Percentiles rank a stretch among this genome's conserved stretches.
Conservation (phyloP, 2,888 invertebrate species). For the Phragmatobia fuliginosa region DNA sequence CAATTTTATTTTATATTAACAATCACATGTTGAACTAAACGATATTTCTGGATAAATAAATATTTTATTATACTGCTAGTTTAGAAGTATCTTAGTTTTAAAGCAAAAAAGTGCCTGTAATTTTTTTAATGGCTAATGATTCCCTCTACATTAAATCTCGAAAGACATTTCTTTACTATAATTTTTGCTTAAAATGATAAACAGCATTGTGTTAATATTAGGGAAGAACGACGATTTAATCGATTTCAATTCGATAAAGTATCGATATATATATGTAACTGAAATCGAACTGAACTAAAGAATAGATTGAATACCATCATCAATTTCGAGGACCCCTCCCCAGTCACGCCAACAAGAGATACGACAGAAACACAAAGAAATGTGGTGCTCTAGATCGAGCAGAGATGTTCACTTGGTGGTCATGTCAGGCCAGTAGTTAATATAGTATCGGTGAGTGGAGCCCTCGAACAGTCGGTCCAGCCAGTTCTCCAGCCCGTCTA, state of each 20-base stretch:
- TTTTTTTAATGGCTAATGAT: too few species aligned
- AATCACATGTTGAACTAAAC: not conserved
- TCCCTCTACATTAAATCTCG: too few species aligned
- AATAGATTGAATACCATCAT: not conserved
- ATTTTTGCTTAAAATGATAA: too few species aligned
- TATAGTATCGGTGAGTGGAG: conserved; percentile 96
- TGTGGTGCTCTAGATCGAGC: conserved; percentile 9
- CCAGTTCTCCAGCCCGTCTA: conserved; percentile 98
- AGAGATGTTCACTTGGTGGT: conserved; percentile 89
- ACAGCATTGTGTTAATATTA: not conserved
- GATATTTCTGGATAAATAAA: not conserved
- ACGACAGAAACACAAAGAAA: conserved; percentile 32
- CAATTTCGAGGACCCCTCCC: conserved; percentile 1
- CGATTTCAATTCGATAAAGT: not conserved
- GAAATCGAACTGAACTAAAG: not conserved
- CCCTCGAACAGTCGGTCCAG: conserved; percentile 98
- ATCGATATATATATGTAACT: not conserved
- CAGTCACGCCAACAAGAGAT: conserved; percentile 34
- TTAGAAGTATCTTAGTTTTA: too few species aligned
- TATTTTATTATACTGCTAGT: too few species aligned
- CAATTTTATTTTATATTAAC: not conserved
- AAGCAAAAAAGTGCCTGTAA: too few species aligned
- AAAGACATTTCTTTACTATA: too few species aligned
- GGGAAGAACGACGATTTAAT: not conserved
- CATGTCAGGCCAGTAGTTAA: conserved; percentile 99